phyloP scores from a whole-genome alignment of 2,113 vertebrate species.

The Cynoglossus semilaevis region DNA sequence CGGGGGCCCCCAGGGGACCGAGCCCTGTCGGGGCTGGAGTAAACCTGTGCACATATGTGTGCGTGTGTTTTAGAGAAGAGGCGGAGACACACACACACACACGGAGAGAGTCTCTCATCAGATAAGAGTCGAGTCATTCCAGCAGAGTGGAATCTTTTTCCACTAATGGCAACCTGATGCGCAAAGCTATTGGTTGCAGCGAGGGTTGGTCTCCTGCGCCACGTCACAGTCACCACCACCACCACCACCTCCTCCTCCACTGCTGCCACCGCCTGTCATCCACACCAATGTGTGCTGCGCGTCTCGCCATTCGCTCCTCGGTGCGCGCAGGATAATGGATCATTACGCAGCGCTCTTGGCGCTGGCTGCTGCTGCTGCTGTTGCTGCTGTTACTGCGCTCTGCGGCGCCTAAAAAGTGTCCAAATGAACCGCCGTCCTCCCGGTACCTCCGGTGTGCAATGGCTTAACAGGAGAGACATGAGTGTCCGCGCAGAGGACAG shows the following conservation, averaged over 20 bases:
- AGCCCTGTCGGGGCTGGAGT: not conserved
- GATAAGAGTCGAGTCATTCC: not conserved
- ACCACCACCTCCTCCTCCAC: too few relatives aligned
- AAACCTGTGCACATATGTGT: not conserved
- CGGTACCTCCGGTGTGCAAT: conserved; percentile 74
- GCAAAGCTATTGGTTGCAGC: conserved; percentile 52
- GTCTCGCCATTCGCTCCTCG: conserved; percentile 35
- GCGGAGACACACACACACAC: conserved; percentile 6
- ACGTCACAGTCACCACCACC: too few relatives aligned
- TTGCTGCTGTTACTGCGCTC: conserved; percentile 25
- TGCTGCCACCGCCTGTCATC: conserved; percentile 28
- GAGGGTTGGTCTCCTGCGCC: conserved; percentile 39
- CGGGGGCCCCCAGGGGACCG: not conserved
- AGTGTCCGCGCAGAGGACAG: conserved; percentile 85
- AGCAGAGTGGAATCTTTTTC: conserved; percentile 29
- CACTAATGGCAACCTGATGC: conserved; percentile 9
- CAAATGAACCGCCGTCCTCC: conserved; percentile 66
- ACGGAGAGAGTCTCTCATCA: not conserved
- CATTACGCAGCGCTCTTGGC: conserved; percentile 49
- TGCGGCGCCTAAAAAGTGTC: conserved; percentile 50
- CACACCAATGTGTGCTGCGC: conserved; percentile 19
- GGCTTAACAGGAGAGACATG: conserved; percentile 86
- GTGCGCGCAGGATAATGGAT: conserved; percentile 65
- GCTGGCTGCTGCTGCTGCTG: conserved; percentile 10
- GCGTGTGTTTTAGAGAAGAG: conserved; percentile 3